Evolutionary conservation across 2,888 invertebrate species (phyloP).

Genomic region (Coelinius sp.): DNA sequence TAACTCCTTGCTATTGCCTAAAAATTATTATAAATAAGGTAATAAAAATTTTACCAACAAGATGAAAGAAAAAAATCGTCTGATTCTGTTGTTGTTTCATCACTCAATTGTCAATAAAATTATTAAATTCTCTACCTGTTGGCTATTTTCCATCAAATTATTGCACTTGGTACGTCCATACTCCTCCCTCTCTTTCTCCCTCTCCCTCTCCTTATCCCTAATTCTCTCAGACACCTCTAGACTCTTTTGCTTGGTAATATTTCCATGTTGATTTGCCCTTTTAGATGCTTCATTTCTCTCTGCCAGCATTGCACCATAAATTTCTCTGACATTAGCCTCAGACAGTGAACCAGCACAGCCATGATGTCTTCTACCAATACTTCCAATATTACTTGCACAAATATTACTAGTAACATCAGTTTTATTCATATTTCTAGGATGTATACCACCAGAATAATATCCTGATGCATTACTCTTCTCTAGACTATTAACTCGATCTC

Average conservation of each 20-base stretch:
- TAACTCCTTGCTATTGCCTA: slow-evolving; percentile 74
- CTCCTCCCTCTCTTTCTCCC: slow-evolving; percentile 56
- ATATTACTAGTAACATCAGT: slow-evolving; percentile 51
- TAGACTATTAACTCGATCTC: slow-evolving; percentile 67
- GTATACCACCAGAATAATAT: slow-evolving; percentile 62
- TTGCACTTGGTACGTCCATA: slow-evolving; percentile 71
- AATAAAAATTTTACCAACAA: no score
- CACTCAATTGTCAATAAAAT: no score
- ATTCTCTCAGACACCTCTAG: slow-evolving; percentile 72
- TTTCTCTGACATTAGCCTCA: slow-evolving; percentile 65
- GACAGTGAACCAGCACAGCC: slow-evolving; percentile 65
- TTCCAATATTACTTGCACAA: slow-evolving; percentile 56
- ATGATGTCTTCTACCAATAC: slow-evolving; percentile 60
- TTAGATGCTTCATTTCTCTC: slow-evolving; percentile 63
- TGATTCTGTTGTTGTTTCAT: no score
- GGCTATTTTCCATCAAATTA: slow-evolving; percentile 66
- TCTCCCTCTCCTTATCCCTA: slow-evolving; percentile 64
- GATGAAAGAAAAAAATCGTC: no score
- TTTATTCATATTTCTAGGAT: slow-evolving; percentile 60
- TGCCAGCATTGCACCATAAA: slow-evolving; percentile 59
- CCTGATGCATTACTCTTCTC: slow-evolving; percentile 63
- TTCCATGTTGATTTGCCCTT: slow-evolving; percentile 56
- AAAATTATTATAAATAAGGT: not conserved
- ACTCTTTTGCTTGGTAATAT: slow-evolving; percentile 72
- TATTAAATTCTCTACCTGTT: slow-evolving; percentile 59